These are phyloP conservation scores for Fundulus diaphanus DNA, from an alignment of 2,797 vertebrate genomes.

Conservation along the genomic window DNA sequence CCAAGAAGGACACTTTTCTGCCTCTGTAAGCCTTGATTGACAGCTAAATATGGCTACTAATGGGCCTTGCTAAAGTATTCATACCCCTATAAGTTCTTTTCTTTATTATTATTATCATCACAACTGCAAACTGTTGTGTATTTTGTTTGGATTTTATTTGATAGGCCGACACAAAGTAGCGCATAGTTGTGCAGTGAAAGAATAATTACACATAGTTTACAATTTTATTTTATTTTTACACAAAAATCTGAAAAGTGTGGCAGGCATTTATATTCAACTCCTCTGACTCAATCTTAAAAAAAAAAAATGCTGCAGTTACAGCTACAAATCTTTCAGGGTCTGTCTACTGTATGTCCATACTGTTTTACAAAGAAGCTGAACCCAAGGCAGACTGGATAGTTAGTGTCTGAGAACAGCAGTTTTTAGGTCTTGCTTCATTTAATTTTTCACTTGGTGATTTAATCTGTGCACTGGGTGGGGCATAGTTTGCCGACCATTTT, in stretches of 20 bases:
- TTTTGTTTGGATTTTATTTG: neutral
- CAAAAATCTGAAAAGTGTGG: neutral
- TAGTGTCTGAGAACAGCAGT: neutral
- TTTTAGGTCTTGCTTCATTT: neutral
- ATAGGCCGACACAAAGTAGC: neutral
- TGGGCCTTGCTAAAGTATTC: neutral
- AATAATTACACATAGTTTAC: no score
- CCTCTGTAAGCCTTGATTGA: conserved; percentile 38
- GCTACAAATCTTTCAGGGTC: no score
- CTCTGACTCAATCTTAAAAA: neutral
- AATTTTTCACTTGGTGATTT: neutral
- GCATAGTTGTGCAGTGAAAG: neutral
- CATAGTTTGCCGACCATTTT: neutral
- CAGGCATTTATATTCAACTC: neutral
- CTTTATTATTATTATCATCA: neutral
- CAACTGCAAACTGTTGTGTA: no score
- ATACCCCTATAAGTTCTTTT: neutral
- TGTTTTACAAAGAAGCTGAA: neutral
- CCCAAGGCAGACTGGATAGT: neutral
- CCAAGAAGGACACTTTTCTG: neutral
- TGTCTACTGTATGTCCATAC: neutral
- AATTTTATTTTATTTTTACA: no score
- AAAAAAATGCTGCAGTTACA: no score
- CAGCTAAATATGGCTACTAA: neutral
- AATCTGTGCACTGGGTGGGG: neutral